Evolutionary conservation across 2,797 vertebrate species (phyloP).

Genomic region (Galago senegalensis): DNA sequence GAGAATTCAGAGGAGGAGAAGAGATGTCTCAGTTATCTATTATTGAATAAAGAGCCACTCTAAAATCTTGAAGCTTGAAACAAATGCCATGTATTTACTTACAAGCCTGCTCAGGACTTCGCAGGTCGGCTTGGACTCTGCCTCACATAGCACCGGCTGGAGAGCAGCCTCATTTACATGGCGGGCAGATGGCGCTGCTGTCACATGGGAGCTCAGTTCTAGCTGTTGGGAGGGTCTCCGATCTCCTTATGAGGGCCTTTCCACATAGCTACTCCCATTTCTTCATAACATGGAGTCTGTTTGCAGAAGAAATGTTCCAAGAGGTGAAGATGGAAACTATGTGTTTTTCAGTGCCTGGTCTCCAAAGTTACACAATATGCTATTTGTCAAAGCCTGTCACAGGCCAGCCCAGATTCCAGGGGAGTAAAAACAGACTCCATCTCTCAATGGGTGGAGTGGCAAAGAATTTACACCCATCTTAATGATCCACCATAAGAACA

Average conservation of each 20-base stretch:
- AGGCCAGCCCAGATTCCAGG: neutral
- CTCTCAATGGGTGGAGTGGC: neutral
- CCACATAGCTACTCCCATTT: neutral
- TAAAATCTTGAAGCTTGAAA: neutral
- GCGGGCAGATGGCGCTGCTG: neutral
- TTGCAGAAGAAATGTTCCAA: constrained; percentile 6
- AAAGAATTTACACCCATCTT: neutral
- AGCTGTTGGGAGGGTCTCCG: neutral
- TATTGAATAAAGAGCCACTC: neutral
- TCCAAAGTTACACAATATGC: neutral
- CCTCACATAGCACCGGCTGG: neutral
- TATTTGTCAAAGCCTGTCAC: neutral
- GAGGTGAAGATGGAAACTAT: neutral
- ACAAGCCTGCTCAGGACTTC: neutral
- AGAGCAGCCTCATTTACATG: neutral
- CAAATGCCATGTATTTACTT: neutral
- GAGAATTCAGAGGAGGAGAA: neutral
- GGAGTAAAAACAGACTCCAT: neutral
- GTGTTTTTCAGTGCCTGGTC: neutral
- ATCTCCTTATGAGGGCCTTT: neutral
- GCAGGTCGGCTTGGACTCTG: neutral
- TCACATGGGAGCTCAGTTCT: neutral
- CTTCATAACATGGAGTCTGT: neutral
- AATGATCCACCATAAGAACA: neutral
- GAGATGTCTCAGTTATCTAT: neutral